These are phyloP conservation scores for Balanococcus diminutus DNA, from an alignment of 2,888 invertebrate species.

Conservation along the genomic window DNA sequence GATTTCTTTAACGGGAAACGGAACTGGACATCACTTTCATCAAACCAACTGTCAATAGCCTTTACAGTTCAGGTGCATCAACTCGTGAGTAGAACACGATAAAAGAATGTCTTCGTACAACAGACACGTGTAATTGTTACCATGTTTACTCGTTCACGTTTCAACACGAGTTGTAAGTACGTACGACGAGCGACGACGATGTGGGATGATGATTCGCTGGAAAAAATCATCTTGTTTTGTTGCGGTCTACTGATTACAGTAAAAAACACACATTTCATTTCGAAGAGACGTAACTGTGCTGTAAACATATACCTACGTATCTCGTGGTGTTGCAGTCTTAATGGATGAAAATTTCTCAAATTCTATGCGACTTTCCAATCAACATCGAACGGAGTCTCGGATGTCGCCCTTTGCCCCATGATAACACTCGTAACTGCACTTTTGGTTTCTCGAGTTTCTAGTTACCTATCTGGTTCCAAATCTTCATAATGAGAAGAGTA, in stretches of 20 bases:
- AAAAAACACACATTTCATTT: background rate
- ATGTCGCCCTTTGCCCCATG: too few species aligned
- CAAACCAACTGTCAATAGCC: background rate
- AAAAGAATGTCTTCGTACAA: background rate
- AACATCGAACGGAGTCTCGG: background rate
- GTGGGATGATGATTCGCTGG: background rate
- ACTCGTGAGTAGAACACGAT: background rate
- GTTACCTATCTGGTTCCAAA: too few species aligned
- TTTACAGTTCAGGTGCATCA: background rate
- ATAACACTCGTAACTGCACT: too few species aligned
- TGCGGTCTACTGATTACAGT: background rate
- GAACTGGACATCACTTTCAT: background rate
- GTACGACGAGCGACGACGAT: background rate
- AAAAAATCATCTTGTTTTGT: background rate
- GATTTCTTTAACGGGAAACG: background rate
- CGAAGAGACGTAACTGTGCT: too few species aligned
- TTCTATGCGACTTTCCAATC: background rate
- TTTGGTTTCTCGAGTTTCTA: too few species aligned
- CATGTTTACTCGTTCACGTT: background rate
- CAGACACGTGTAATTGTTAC: background rate
- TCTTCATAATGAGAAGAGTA: too few species aligned
- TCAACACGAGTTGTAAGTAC: background rate
- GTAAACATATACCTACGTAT: background rate
- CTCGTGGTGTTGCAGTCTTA: background rate
- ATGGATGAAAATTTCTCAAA: background rate